Evolutionary conservation across 2,113 vertebrate genomes (phyloP).

Genomic region (Zosterops lateralis): DNA sequence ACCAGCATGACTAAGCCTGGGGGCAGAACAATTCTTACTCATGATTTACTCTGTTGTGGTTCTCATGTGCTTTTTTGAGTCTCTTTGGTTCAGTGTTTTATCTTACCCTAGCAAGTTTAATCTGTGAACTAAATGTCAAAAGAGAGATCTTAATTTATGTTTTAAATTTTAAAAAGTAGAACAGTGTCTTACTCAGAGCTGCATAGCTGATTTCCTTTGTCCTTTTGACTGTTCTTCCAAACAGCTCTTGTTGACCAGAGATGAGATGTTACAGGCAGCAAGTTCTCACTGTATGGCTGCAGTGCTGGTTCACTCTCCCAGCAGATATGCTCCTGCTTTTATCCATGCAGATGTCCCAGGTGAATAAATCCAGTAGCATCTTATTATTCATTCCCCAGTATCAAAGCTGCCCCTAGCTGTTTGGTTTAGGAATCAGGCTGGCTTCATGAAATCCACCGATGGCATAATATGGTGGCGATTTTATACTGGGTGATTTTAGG

Average conservation of each 20-base stretch:
- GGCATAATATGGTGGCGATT: not conserved
- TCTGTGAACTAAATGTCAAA: not conserved
- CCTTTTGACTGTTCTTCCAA: slow-evolving; percentile 25
- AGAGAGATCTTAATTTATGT: not conserved
- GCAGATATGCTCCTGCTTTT: slow-evolving; percentile 81
- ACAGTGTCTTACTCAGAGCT: not conserved
- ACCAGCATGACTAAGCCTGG: not conserved
- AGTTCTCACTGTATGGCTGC: slow-evolving; percentile 86
- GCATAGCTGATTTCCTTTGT: not conserved
- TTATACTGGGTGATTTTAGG: not conserved
- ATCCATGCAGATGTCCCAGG: slow-evolving; percentile 90
- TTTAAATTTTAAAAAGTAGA: not conserved
- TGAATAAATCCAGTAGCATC: slow-evolving; percentile 45
- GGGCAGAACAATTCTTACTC: not conserved
- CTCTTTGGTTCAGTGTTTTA: not conserved
- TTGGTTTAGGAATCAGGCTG: not conserved
- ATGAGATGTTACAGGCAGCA: slow-evolving; percentile 86
- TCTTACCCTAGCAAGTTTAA: not conserved
- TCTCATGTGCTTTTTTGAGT: not conserved
- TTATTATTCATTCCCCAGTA: not conserved
- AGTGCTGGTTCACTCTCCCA: slow-evolving; percentile 83
- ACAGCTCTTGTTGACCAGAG: slow-evolving; percentile 88
- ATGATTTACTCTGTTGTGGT: not conserved
- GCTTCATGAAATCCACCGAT: not conserved
- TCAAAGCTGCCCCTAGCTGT: not conserved